A percentile compares a stretch with the other conserved stretches of the same genome.
Evolutionary conservation across 2,113 vertebrate genomes (phyloP).

Genomic region (Rattus rattus): DNA sequence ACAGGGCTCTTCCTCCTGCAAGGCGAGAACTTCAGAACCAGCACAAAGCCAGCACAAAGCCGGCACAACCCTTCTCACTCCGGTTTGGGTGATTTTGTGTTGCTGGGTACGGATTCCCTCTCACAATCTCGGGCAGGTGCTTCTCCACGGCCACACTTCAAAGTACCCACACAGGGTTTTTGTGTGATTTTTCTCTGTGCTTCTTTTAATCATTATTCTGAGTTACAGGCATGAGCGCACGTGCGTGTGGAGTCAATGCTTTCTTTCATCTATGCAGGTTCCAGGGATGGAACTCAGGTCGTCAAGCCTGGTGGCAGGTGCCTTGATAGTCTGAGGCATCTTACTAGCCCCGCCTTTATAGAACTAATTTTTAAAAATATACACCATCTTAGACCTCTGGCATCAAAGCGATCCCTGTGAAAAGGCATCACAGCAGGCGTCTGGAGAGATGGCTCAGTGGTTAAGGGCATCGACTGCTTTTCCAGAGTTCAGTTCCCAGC

Average conservation of each 20-base stretch:
- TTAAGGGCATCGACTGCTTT: background rate
- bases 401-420: background rate
- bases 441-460: background rate
- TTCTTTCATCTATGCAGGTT: no score
- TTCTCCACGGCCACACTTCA: background rate
- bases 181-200: background rate
- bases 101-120: background rate
- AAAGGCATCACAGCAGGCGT: background rate
- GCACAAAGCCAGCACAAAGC: background rate
- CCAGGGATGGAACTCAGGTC: background rate
- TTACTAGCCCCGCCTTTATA: background rate
- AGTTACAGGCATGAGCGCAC: no score
- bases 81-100: background rate
- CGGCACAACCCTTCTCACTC: background rate
- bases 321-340: background rate
- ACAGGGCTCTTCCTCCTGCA: constrained; percentile 85
- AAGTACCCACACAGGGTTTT: background rate
- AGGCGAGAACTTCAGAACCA: background rate
- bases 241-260: background rate
- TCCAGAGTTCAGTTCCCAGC: background rate
- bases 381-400: background rate
- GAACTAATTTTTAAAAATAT: background rate
- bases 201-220: background rate
- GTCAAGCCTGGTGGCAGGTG: background rate
- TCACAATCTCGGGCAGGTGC: background rate